These are phyloP conservation scores for Drosophila ananassae DNA, from an alignment of 1,140 invertebrate genomes.

Conservation along the genomic window DNA sequence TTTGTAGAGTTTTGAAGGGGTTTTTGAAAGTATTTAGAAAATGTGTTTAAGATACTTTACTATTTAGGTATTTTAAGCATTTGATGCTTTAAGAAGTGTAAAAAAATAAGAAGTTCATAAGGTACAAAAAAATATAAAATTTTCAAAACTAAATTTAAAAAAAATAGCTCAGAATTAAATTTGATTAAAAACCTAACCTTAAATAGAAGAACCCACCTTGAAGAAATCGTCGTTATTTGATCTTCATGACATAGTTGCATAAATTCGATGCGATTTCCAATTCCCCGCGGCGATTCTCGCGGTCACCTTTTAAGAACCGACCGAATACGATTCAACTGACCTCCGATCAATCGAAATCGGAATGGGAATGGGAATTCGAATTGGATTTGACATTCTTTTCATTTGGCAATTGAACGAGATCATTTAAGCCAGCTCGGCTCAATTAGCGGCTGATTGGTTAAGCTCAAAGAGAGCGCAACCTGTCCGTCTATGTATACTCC, in stretches of 20 bases:
- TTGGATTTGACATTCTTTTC: slow-evolving; percentile 71
- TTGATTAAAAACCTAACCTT: background rate
- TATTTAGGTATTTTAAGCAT: no score
- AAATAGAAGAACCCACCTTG: slow-evolving; percentile 23
- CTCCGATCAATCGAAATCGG: slow-evolving; percentile 54
- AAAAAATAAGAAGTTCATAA: no score
- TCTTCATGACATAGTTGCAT: slow-evolving; percentile 28
- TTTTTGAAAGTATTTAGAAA: background rate
- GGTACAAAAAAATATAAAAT: no score
- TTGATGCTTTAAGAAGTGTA: no score
- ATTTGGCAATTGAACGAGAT: slow-evolving; percentile 59
- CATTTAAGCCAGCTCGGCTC: slow-evolving; percentile 66
- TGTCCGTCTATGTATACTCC: slow-evolving; percentile 1
- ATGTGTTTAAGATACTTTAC: background rate
- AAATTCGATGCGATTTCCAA: slow-evolving; percentile 1
- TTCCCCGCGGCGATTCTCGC: slow-evolving; percentile 14
- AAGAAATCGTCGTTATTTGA: background rate
- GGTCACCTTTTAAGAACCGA: slow-evolving; percentile 11
- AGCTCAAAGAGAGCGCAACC: slow-evolving; percentile 52
- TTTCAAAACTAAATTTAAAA: no score
- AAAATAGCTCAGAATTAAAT: background rate
- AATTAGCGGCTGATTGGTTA: slow-evolving; percentile 63
- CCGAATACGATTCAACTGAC: slow-evolving; percentile 14
- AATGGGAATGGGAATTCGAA: slow-evolving; percentile 56
- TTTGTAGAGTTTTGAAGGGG: background rate